Conservation (phyloP, 1,140 invertebrate species). For the Zaprionus africanus region DNA sequence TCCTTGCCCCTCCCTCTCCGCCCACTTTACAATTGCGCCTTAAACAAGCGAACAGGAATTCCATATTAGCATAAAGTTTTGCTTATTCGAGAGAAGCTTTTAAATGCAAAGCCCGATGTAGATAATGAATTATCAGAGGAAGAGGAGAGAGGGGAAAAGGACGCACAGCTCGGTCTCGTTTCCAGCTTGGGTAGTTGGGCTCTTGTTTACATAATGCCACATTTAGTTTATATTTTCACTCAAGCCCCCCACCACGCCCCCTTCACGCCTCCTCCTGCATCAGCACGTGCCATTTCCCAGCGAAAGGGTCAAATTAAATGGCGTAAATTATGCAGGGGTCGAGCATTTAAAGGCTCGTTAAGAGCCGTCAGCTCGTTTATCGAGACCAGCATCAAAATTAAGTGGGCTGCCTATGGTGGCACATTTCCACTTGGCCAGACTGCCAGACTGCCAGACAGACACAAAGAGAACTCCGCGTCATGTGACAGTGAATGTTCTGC, state of each 20-base stretch:
- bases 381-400: conserved; percentile 24
- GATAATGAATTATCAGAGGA: conserved; percentile 38
- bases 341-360: conserved; percentile 72
- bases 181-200: background rate
- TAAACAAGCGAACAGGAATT: conserved; percentile 16
- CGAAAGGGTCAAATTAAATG: conserved; percentile 69
- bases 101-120: conserved; percentile 1
- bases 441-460: conserved; percentile 10
- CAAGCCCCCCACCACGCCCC: background rate
- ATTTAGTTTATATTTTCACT: conserved; percentile 7
- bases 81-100: conserved; percentile 4
- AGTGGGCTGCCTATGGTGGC: conserved; percentile 7
- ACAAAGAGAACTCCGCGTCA: conserved; percentile 2
- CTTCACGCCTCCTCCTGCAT: background rate
- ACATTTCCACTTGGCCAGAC: conserved; percentile 40
- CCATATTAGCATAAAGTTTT: conserved; percentile 44
- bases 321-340: conserved; percentile 66
- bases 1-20: background rate
- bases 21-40: background rate
- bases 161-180: background rate
- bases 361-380: conserved; percentile 53
- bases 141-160: background rate
- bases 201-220: conserved; percentile 4
- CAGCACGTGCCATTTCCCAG: background rate
- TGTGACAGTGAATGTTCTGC: conserved; percentile 66